Evolutionary conservation across 2,888 invertebrate species (phyloP).

Genomic region (Patella pellucida): DNA sequence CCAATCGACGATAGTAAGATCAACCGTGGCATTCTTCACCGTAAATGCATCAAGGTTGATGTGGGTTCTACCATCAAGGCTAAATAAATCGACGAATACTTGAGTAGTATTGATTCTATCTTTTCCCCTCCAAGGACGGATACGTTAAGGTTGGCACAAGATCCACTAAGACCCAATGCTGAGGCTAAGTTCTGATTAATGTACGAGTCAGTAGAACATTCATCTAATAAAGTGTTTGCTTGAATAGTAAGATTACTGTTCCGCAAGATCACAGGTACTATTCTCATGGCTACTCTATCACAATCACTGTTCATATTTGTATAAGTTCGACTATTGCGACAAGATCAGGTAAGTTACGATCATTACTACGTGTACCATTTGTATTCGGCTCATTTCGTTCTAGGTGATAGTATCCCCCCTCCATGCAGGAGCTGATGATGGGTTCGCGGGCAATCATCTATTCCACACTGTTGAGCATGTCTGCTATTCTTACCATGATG

Average conservation of each 20-base stretch:
- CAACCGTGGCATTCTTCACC: conserved; percentile 28
- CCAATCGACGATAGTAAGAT: conserved; percentile 29
- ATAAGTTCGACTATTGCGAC: too few relatives aligned
- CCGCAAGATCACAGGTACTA: conserved; percentile 11
- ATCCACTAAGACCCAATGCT: conserved; percentile 11
- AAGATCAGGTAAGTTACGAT: too few relatives aligned
- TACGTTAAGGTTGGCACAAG: not conserved
- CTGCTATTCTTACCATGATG: not conserved
- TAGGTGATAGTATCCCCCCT: not conserved
- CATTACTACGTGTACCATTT: too few relatives aligned
- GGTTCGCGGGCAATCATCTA: not conserved
- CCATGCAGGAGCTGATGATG: not conserved
- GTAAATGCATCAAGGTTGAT: conserved; percentile 16
- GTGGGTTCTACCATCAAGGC: not conserved
- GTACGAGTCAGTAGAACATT: conserved; percentile 2
- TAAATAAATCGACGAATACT: conserved; percentile 6
- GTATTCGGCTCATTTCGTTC: too few relatives aligned
- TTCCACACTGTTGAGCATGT: not conserved
- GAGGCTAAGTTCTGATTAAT: not conserved
- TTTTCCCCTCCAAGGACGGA: conserved; percentile 6
- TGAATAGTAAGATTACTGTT: not conserved
- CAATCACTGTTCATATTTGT: not conserved
- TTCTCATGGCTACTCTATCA: conserved; percentile 15
- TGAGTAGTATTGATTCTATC: not conserved
- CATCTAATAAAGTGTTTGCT: conserved; percentile 8